Conservation (phyloP, 2,797 vertebrate species). For the Danio choprae region DNA sequence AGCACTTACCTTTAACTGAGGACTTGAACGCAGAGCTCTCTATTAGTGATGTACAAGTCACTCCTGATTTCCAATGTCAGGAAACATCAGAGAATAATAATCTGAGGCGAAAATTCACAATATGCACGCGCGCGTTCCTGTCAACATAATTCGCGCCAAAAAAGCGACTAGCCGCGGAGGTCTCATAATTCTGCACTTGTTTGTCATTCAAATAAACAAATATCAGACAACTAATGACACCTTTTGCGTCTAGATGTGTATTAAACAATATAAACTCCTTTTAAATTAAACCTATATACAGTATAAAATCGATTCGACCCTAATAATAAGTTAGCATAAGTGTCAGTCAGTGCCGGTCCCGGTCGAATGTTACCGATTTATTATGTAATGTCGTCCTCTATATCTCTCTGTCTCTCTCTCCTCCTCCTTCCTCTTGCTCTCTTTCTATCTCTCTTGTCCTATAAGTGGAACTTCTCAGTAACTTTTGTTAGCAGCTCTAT, state of each 20-base stretch:
- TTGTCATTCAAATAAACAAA: conserved; percentile 2
- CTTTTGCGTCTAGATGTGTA: neutral
- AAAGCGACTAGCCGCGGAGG: conserved; percentile 11
- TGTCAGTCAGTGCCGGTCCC: conserved; percentile 73
- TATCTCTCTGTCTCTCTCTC: conserved; percentile 35
- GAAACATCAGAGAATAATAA: conserved; percentile 25
- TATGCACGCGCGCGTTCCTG: conserved; percentile 9
- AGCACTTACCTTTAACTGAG: conserved; percentile 49
- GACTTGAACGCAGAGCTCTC: conserved; percentile 20
- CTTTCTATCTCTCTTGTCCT: conserved; percentile 40
- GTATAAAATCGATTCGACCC: conserved; percentile 8
- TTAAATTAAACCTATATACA: neutral
- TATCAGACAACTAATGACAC: neutral
- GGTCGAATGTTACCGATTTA: conserved; percentile 69
- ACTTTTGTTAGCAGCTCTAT: conserved; percentile 61
- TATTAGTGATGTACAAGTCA: neutral
- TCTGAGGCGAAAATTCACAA: conserved; percentile 25
- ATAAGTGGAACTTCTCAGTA: conserved; percentile 53
- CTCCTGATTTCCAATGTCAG: conserved; percentile 10
- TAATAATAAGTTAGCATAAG: conserved; percentile 50
- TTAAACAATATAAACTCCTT: no score
- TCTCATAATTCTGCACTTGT: conserved; percentile 36
- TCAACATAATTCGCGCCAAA: conserved; percentile 41
- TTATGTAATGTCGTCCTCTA: conserved; percentile 71
- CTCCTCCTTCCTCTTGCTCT: neutral